Evolutionary conservation across 2,797 vertebrate genomes (phyloP).

Genomic region (Mallotus villosus): DNA sequence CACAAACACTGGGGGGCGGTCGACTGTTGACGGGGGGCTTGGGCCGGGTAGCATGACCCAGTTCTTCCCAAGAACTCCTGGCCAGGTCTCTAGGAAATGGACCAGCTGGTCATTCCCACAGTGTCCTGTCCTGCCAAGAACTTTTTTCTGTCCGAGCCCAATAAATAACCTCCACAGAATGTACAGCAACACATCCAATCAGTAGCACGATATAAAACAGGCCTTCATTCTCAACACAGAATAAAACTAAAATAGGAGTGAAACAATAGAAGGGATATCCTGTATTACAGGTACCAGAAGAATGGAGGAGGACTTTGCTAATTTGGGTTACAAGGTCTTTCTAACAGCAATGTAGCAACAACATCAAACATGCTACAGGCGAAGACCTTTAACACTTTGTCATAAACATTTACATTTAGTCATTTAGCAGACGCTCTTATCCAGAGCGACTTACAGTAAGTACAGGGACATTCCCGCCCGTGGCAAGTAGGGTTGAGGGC

Average conservation of each 20-base stretch:
- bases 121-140: constrained; percentile 25
- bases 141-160: constrained; percentile 24
- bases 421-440: too few relatives aligned
- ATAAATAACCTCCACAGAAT: constrained; percentile 41
- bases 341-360: background rate
- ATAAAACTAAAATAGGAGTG: background rate
- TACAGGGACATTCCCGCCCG: too few relatives aligned
- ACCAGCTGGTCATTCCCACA: constrained; percentile 39
- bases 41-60: constrained; percentile 27
- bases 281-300: background rate
- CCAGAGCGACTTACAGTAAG: too few relatives aligned
- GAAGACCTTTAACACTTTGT: constrained; percentile 12
- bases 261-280: background rate
- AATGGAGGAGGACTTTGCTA: background rate
- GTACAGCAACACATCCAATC: constrained; percentile 25
- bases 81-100: constrained; percentile 46
- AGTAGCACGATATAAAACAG: constrained; percentile 23
- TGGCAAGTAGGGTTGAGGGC: too few relatives aligned
- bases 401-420: too few relatives aligned
- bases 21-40: constrained; percentile 12
- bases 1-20: background rate
- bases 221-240: constrained; percentile 17
- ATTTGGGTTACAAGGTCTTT: background rate
- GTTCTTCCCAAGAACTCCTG: constrained; percentile 48
- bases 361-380: constrained; percentile 1